Percentiles rank a stretch among this genome's conserved stretches.
phyloP scores from a whole-genome alignment of 2,888 invertebrate genomes.

The Lasioglossum pauxillum region DNA sequence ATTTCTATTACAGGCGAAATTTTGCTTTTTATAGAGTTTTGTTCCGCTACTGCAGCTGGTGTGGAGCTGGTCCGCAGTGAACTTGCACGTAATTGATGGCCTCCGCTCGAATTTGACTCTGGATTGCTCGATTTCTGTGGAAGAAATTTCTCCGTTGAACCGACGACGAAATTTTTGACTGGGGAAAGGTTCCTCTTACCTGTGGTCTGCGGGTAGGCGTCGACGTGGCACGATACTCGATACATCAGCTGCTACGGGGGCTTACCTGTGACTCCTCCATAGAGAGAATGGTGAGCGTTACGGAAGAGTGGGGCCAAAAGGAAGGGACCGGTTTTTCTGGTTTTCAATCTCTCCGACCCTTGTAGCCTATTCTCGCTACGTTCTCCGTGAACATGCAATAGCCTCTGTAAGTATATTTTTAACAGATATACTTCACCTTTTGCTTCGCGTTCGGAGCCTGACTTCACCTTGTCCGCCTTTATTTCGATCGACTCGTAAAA shows the following conservation, averaged over 20 bases:
- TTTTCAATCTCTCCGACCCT: constrained; percentile 70
- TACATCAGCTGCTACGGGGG: constrained; percentile 70
- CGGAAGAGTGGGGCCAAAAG: constrained; percentile 65
- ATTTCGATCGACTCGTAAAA: background rate
- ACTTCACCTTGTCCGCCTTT: constrained; percentile 9
- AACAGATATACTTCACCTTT: constrained; percentile 21
- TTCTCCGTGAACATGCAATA: constrained; percentile 27
- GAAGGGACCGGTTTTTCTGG: constrained; percentile 83
- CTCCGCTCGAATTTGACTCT: constrained; percentile 14
- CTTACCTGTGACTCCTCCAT: constrained; percentile 65
- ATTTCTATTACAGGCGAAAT: background rate
- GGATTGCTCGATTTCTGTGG: constrained; percentile 20
- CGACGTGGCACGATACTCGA: constrained; percentile 73
- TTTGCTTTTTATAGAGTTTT: background rate
- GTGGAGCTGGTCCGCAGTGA: background rate
- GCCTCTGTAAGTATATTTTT: constrained; percentile 18
- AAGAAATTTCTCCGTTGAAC: constrained; percentile 48
- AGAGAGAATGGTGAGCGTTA: constrained; percentile 61
- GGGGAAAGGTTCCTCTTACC: constrained; percentile 70
- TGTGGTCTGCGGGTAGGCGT: constrained; percentile 67
- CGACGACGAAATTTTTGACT: constrained; percentile 63
- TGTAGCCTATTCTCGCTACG: constrained; percentile 51
- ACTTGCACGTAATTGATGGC: background rate
- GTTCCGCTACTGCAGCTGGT: background rate
- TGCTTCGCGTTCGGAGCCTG: background rate